These are phyloP conservation scores for Platichthys stellatus DNA, from an alignment of 2,113 vertebrate genomes.

Conservation along the genomic window DNA sequence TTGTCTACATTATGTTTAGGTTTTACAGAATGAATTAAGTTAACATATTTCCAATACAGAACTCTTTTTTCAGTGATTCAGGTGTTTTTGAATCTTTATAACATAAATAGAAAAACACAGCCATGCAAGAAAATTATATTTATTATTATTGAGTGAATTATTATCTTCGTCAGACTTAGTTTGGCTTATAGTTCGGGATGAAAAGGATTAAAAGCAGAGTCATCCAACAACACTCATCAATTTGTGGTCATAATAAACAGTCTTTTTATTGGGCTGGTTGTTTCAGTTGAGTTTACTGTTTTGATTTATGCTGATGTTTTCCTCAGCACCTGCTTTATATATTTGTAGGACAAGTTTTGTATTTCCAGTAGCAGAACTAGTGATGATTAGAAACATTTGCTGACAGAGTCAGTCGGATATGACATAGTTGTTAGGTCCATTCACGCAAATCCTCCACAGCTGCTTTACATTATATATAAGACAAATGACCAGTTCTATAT, in stretches of 20 bases:
- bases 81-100: no score
- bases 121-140: not conserved
- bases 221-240: not conserved
- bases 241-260: not conserved
- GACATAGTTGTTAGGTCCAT: not conserved
- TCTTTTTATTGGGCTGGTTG: not conserved
- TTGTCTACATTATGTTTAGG: no score
- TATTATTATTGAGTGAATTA: not conserved
- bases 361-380: not conserved
- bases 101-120: no score
- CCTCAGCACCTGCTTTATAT: slow-evolving; percentile 5
- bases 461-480: not conserved
- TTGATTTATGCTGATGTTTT: not conserved
- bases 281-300: not conserved
- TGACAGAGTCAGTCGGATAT: not conserved
- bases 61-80: not conserved
- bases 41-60: not conserved
- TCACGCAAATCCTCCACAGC: not conserved
- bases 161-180: no score
- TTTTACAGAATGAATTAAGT: not conserved
- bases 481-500: slow-evolving; percentile 13
- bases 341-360: not conserved
- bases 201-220: not conserved
- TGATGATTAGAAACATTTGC: not conserved
- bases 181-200: not conserved